These are phyloP conservation scores for Peromyscus maniculatus DNA, from an alignment of 2,113 vertebrate genomes.

Conservation along the genomic window DNA sequence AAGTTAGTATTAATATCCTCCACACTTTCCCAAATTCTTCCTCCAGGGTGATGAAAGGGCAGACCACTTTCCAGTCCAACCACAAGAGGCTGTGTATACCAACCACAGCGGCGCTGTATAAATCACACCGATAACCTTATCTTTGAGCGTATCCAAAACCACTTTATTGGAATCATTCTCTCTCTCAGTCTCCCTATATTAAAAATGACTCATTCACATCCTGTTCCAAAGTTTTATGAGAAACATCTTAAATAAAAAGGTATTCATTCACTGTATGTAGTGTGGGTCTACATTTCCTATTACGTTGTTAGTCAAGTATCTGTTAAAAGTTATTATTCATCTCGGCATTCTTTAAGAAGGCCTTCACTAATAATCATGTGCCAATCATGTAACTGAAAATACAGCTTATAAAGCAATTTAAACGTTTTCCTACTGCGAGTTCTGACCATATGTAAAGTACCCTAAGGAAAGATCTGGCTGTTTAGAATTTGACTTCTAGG, in stretches of 20 bases:
- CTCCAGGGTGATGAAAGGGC: background rate
- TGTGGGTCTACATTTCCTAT: background rate
- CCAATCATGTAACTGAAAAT: constrained; percentile 19
- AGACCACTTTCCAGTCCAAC: background rate
- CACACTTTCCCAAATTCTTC: background rate
- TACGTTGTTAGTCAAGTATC: background rate
- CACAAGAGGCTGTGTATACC: background rate
- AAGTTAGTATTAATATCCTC: background rate
- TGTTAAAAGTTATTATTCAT: background rate
- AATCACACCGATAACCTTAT: background rate
- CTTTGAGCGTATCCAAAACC: background rate
- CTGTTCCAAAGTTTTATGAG: constrained; percentile 37
- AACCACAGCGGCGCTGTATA: background rate
- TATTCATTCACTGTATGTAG: background rate
- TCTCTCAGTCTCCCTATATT: background rate
- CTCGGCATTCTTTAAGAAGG: constrained; percentile 20
- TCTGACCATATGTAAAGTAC: background rate
- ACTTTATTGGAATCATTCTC: constrained; percentile 21
- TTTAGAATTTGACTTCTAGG: background rate
- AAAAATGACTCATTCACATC: constrained; percentile 51
- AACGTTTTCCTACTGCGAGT: background rate
- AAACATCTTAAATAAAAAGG: constrained; percentile 60
- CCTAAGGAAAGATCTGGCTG: background rate
- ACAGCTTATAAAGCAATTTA: background rate
- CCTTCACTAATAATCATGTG: background rate